phyloP scores from a whole-genome alignment of 2,113 vertebrate species.

The Psilopsiagon aurifrons region DNA sequence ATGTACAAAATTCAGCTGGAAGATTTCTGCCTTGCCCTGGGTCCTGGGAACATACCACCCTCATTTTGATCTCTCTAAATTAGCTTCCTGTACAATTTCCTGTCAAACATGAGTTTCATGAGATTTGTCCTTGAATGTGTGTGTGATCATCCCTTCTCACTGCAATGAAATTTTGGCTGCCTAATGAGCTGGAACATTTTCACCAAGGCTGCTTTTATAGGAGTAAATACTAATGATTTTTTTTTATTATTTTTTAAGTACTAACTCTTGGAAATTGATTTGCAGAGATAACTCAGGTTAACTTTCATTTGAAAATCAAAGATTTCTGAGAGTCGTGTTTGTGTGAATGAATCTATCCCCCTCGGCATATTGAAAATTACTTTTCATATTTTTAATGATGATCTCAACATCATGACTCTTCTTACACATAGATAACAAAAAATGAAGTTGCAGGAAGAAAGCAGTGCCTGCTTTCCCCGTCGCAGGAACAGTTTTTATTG shows the following conservation, averaged over 20 bases:
- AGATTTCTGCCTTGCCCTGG: conserved; percentile 57
- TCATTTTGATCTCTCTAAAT: conserved; percentile 74
- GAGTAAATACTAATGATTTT: conserved; percentile 16
- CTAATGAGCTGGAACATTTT: conserved; percentile 54
- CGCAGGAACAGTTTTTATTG: not conserved
- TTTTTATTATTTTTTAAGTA: conserved; percentile 20
- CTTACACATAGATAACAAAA: not conserved
- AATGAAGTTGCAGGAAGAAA: not conserved
- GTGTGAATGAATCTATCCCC: not conserved
- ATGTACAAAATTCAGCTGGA: conserved; percentile 63
- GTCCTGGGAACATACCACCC: conserved; percentile 78
- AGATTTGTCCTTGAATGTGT: conserved; percentile 66
- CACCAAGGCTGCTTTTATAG: conserved; percentile 14
- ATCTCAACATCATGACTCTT: not conserved
- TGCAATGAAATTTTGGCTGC: conserved; percentile 30
- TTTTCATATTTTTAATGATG: not conserved
- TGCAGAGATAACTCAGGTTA: conserved; percentile 19
- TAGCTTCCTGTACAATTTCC: conserved; percentile 76
- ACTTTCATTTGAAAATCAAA: not conserved
- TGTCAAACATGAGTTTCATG: conserved; percentile 72
- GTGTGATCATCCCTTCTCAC: conserved; percentile 46
- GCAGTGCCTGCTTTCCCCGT: not conserved
- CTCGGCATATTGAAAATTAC: not conserved
- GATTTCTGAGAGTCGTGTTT: not conserved
- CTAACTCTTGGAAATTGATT: not conserved